Evolutionary conservation across 2,888 invertebrate species (phyloP).

Genomic region (Xanthorhoe designata): DNA sequence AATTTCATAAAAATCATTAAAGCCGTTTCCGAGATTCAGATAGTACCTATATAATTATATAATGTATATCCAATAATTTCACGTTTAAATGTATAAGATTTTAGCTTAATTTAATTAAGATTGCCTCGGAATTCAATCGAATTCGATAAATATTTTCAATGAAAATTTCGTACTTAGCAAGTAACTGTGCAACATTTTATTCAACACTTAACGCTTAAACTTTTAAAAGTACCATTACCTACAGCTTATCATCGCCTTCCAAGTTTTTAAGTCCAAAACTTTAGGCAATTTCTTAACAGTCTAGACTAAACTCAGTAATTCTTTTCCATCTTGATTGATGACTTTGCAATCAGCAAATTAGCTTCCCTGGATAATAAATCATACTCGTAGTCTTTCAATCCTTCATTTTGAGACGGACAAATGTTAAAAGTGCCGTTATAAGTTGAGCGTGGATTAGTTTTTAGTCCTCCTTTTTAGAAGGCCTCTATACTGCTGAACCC

Average conservation of each 20-base stretch:
- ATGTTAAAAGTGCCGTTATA: too few relatives aligned
- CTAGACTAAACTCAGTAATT: slow-evolving; percentile 21
- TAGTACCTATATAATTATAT: too few relatives aligned
- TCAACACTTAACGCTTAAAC: slow-evolving; percentile 2
- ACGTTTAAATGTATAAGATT: too few relatives aligned
- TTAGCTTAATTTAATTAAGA: not conserved
- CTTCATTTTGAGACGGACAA: too few relatives aligned
- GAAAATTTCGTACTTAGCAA: not conserved
- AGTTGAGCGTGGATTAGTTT: too few relatives aligned
- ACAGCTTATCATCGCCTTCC: slow-evolving; percentile 8
- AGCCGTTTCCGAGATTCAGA: too few relatives aligned
- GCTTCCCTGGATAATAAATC: slow-evolving; percentile 25
- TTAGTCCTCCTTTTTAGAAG: too few relatives aligned
- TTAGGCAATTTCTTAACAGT: slow-evolving; percentile 15
- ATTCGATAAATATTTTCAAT: not conserved
- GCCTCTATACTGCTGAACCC: too few relatives aligned
- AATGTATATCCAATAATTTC: too few relatives aligned
- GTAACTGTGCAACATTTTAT: not conserved
- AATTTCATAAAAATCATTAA: too few relatives aligned
- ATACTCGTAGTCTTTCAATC: not conserved
- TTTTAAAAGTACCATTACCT: slow-evolving; percentile 13
- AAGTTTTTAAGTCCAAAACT: slow-evolving; percentile 13
- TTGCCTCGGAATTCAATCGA: too few relatives aligned
- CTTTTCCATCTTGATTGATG: slow-evolving; percentile 26
- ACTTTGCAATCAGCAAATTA: slow-evolving; percentile 23